Conservation (phyloP, 2,797 vertebrate species). For the Borostomias antarcticus region DNA sequence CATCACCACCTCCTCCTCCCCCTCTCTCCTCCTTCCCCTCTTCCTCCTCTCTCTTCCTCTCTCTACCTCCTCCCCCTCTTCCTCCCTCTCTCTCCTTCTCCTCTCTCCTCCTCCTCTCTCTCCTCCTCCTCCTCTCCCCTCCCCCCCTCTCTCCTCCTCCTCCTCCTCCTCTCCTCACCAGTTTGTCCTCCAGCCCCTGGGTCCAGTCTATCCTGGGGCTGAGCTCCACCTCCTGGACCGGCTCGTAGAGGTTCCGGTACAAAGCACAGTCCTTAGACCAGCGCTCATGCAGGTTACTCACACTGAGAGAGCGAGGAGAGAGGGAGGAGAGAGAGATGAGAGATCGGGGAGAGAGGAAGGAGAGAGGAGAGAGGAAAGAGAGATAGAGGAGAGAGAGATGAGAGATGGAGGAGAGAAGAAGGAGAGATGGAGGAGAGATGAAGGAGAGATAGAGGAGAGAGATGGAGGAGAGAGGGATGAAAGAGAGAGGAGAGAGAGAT, state of each 20-base stretch:
- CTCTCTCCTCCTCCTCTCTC: background rate
- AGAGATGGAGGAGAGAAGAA: background rate
- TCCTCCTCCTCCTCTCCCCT: background rate
- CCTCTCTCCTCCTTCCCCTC: background rate
- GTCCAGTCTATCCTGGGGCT: constrained; percentile 83
- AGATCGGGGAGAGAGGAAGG: background rate
- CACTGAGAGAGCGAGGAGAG: constrained; percentile 68
- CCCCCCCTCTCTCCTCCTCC: background rate
- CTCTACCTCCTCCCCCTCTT: background rate
- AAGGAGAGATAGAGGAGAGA: background rate
- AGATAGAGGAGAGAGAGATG: background rate
- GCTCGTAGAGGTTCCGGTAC: constrained; percentile 86
- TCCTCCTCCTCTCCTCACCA: constrained; percentile 73
- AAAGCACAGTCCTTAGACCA: constrained; percentile 79
- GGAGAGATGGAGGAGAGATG: constrained; percentile 15
- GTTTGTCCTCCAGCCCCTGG: constrained; percentile 82
- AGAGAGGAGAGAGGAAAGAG: background rate
- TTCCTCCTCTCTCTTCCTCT: background rate
- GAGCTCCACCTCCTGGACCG: constrained; percentile 63
- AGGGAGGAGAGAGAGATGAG: background rate
- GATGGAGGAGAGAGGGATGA: background rate
- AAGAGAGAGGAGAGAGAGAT: too few species aligned
- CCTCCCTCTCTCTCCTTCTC: background rate
- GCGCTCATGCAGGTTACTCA: constrained; percentile 84
- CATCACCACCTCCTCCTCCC: background rate